Evolutionary conservation across 2,888 invertebrate genomes (phyloP), one percentile per base, ranked within the genome.

Genomic region (Kryphioiulus occultus): DNA sequence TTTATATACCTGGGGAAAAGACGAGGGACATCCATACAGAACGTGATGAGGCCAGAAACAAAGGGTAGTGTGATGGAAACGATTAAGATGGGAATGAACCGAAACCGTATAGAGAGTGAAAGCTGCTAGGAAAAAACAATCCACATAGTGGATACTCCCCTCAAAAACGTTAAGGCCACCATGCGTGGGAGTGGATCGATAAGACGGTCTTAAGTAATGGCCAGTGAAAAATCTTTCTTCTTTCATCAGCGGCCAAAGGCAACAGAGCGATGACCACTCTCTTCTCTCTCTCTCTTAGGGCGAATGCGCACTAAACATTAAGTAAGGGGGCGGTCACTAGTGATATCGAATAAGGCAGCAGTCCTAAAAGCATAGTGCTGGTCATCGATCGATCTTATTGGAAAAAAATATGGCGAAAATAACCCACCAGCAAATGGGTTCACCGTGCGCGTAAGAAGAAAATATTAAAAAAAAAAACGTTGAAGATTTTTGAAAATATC

Each of bases 301-400:
- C 78, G 78, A 78, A 78, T 78, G 78, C 78, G 30, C 78, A 0
- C 78, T 78, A 78, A 78, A 78, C 30, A 78, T 78, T 78, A 78
- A 78, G 78, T 78, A 78, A 78, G 15, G 30, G 78, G 78, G 78
- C 78, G 78, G 22, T 26, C 26, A 9, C 22, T 10, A 0, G 22
- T 2, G 68, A 68, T 78, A 78, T 9, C 78, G 30, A 30, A 78
- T 30, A 30, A 22, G 78, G 78, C 10, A 0, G 30, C 26, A 9
- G 78, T 4, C 78, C 22, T 78, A 78, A 78, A 78, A 78, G 78
- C 78, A 78, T 30, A 26, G 26, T 26, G 26, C n/a, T 26, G 78
- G 78, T 22, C 78, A 78, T 30, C 78, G 78, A 78, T 78, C 78
- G 78, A 78, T 78, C 78, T 12, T 78, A 78, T 78, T 78, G 78